Base-by-base conservation (phyloP, 2,113 vertebrate species). In the Caracal caracal region DNA sequence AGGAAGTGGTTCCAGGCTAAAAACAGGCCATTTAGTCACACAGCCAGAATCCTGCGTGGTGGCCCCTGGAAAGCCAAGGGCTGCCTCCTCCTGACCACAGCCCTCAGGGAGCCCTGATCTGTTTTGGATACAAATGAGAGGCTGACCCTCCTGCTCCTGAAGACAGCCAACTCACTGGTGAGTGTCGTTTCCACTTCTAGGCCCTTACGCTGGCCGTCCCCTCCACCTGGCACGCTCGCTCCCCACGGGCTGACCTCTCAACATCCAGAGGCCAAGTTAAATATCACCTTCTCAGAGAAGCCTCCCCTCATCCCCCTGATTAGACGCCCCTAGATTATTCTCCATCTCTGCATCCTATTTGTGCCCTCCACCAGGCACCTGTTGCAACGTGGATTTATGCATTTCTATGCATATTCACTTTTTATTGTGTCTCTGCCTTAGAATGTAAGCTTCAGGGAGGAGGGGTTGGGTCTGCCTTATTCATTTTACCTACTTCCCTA, bases 1-100 rank as follows among this genome's bases (percentile, higher is more conserved):
- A 93, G 79, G 43, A 97, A 93, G 93, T n/a, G 1, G 76, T 20
- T 87, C 71, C 37, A 16, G 33, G 84, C 80, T 95, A 71, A 92
- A 94, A 94, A 15, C 76, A 95, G 90, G 37, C 53, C 66, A 5
- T 49, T 84, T 35, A 40, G 66, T 65, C 92, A 79, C 71, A 49
- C 5, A 1, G 22, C 75, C 47, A 1, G 51, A 86, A 33, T 30
- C 66, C 59, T 17, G 40, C 84, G 51, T 47, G 33, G 28, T 4
- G 24, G 19, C 26, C 59, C 35, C 37, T 16, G 33, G 71, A 43
- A 85, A 83, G 63, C 4, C 88, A n/a, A n/a, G 47, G 71, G 56
- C 65, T 56, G 35, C 94, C 88, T 65, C 71, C 63, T 93, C 56
- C 40, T 12, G 37, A 75, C 71, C 85, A 26, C 70, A 53, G 61